These are phyloP conservation scores for Suricata suricatta DNA, from an alignment of 2,113 vertebrate species.

Conservation along the genomic window DNA sequence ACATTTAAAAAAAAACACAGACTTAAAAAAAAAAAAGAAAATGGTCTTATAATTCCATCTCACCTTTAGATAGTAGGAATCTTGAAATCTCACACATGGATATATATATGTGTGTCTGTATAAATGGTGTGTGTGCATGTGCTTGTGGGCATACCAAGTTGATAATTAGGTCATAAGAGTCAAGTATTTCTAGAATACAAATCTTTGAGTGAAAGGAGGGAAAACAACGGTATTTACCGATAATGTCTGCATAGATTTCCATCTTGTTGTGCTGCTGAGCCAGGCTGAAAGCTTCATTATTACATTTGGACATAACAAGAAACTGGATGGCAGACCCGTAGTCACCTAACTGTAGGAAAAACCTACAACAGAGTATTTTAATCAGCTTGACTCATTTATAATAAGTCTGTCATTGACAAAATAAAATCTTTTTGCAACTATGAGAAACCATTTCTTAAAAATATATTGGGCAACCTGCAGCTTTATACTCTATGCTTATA, in stretches of 20 bases:
- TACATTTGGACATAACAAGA: conserved; percentile 96
- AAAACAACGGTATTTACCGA: conserved; percentile 85
- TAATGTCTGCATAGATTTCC: conserved; percentile 98
- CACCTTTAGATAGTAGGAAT: background rate
- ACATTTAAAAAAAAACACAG: no score
- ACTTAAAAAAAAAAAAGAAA: no score
- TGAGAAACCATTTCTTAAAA: background rate
- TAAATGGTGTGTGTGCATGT: background rate
- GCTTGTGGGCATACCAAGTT: background rate
- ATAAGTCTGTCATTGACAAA: conserved; percentile 8
- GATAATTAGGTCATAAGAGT: background rate
- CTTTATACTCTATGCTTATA: background rate
- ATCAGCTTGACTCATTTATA: conserved; percentile 9
- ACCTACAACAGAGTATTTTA: conserved; percentile 85
- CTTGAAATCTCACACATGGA: background rate
- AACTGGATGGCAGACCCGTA: conserved; percentile 99
- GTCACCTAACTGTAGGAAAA: conserved; percentile 94
- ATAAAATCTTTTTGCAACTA: background rate
- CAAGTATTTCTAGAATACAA: background rate
- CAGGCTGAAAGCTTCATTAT: conserved; percentile 97
- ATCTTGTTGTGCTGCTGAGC: conserved; percentile 98
- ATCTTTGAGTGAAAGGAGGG: background rate
- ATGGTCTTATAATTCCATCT: background rate
- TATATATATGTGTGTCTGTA: no score
- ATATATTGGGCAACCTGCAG: background rate